Base-by-base conservation (phyloP, 2,888 invertebrate genomes). In the Limnephilus auricula region DNA sequence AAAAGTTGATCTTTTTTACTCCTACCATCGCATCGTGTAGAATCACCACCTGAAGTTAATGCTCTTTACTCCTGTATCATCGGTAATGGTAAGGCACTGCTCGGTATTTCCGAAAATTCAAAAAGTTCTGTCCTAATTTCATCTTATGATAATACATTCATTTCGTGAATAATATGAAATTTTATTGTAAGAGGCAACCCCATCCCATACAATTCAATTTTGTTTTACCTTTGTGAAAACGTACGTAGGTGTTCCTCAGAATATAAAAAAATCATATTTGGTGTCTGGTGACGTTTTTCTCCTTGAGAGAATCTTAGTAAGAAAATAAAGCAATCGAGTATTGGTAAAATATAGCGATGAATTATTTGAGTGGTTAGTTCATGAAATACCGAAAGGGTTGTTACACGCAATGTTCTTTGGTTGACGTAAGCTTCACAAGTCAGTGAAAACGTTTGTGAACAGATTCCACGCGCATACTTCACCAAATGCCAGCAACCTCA, bases 351-450 rank as follows among this genome's bases (percentile, higher is more conserved):
- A 31, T 31, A 32, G 80, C 80, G 18, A 80, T 32, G 80, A 80
- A 31, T 80, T 80, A 31, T 32, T 80, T 80, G 80, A 80, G 80
- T 31, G 32, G 32, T 31, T 80, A 18, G 32, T 32, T 32, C 80
- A 80, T 32, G 80, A 32, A 32, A 65, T 65, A 65, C n/a, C 65
- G 2, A 65, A 65, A 25, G 65, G n/a, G 25, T 65, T 65, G 85
- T 13, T 13, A 40, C 45, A 40, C 40, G 85, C 40, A 85, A 85
- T 40, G 40, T 40, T 65, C 25, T 65, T 50, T 65, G 30, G 65
- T 32, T 30, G 86, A 86, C 86, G 45, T 31, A 32, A 50, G 32
- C 50, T 65, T 86, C 65, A 50, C 86, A 86, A 86, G 86, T 86
- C 65, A 86, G 65, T 50, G 65, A 30, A 34, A 86, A 50, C 18